phyloP scores from a whole-genome alignment of 2,113 vertebrate species.

The Scortum barcoo region DNA sequence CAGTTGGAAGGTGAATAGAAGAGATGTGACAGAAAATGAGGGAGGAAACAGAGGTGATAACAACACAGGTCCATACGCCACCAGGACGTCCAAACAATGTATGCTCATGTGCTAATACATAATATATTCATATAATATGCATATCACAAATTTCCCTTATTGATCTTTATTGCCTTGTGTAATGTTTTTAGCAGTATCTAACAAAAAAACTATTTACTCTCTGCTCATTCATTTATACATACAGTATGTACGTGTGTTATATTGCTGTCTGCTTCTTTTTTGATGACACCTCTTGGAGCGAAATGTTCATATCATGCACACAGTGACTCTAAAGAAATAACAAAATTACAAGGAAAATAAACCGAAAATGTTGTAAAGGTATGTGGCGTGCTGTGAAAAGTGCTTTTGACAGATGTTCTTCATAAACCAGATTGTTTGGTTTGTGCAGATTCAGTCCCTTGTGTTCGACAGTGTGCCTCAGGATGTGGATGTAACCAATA shows the following conservation, averaged over 20 bases:
- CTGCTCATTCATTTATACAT: neutral
- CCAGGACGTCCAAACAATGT: neutral
- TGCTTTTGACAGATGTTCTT: neutral
- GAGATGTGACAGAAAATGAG: neutral
- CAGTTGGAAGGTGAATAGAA: neutral
- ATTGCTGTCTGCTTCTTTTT: neutral
- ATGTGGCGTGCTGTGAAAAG: neutral
- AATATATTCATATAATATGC: no score
- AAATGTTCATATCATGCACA: neutral
- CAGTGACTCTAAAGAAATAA: neutral
- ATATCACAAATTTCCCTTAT: neutral
- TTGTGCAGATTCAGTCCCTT: conserved; percentile 22
- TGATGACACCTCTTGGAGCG: neutral
- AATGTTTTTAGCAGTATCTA: neutral
- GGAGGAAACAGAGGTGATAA: neutral
- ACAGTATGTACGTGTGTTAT: neutral
- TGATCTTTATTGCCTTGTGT: neutral
- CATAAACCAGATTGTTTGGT: conserved; percentile 16
- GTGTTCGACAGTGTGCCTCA: conserved; percentile 25
- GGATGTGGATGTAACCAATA: conserved; percentile 38
- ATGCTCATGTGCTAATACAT: neutral
- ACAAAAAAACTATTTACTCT: neutral
- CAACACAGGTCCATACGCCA: neutral
- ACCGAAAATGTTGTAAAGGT: neutral
- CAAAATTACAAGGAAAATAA: neutral